phyloP scores from a whole-genome alignment of 2,888 invertebrate genomes.

The Liposcelis brunnea region DNA sequence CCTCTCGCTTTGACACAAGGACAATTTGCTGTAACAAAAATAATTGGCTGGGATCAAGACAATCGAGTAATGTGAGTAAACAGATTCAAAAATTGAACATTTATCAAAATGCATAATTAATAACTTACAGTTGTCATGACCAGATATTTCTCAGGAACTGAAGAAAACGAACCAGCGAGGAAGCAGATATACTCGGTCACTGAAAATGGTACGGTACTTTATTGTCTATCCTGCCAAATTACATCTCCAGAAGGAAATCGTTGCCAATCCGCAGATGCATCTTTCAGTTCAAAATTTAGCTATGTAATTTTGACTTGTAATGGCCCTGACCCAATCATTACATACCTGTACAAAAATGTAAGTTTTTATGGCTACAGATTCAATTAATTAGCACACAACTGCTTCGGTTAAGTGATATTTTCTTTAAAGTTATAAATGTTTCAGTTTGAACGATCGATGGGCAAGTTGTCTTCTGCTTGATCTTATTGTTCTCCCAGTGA shows the following conservation, averaged over 20 bases:
- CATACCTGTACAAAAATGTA: constrained; percentile 41
- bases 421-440: too few species aligned
- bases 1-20: constrained; percentile 35
- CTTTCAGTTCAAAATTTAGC: constrained; percentile 46
- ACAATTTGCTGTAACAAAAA: constrained; percentile 50
- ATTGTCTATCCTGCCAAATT: constrained; percentile 60
- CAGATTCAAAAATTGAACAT: too few species aligned
- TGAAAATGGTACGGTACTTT: not conserved
- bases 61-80: constrained; percentile 46
- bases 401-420: too few species aligned
- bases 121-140: too few species aligned
- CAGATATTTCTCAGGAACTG: not conserved
- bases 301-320: constrained; percentile 59
- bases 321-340: constrained; percentile 70
- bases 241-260: constrained; percentile 22
- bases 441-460: too few species aligned
- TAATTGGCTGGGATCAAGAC: constrained; percentile 51
- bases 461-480: too few species aligned
- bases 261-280: constrained; percentile 51
- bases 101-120: too few species aligned
- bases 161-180: constrained; percentile 52
- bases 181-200: constrained; percentile 61
- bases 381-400: not conserved
- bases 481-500: too few species aligned
- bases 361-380: constrained; percentile 19